Percentiles rank a stretch among this genome's conserved stretches.
These are phyloP conservation scores for Parnassius mnemosyne DNA, from an alignment of 2,888 invertebrate genomes.

Conservation along the genomic window DNA sequence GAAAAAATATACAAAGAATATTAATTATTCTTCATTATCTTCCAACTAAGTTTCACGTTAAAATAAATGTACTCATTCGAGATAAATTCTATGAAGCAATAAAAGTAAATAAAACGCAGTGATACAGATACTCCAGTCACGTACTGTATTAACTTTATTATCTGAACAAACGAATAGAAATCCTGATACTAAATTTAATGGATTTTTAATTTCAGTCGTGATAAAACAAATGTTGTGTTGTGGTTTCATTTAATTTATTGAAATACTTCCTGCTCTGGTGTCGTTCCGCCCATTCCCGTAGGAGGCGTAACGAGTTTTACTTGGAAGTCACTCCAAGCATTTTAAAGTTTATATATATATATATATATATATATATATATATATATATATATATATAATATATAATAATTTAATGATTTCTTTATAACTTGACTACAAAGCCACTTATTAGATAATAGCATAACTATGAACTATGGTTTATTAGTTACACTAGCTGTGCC, in stretches of 20 bases:
- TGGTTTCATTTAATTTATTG: background rate
- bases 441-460: too few relatives aligned
- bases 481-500: too few relatives aligned
- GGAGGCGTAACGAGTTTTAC: too few relatives aligned
- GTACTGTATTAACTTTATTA: constrained; percentile 25
- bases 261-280: too few relatives aligned
- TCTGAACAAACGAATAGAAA: constrained; percentile 24
- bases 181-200: constrained; percentile 23
- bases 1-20: background rate
- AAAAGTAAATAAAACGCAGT: constrained; percentile 22
- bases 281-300: too few relatives aligned
- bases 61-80: constrained; percentile 22
- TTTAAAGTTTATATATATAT: too few relatives aligned
- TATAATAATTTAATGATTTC: too few relatives aligned
- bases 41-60: constrained; percentile 5
- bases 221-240: background rate
- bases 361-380: too few relatives aligned
- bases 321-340: too few relatives aligned
- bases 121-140: constrained; percentile 20
- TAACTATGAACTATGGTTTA: too few relatives aligned
- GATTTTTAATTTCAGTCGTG: constrained; percentile 11
- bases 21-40: constrained; percentile 4
- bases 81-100: constrained; percentile 19
- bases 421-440: too few relatives aligned
- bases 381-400: too few relatives aligned